These are phyloP conservation scores for Chelon labrosus DNA, from an alignment of 2,797 vertebrate genomes.

Conservation along the genomic window DNA sequence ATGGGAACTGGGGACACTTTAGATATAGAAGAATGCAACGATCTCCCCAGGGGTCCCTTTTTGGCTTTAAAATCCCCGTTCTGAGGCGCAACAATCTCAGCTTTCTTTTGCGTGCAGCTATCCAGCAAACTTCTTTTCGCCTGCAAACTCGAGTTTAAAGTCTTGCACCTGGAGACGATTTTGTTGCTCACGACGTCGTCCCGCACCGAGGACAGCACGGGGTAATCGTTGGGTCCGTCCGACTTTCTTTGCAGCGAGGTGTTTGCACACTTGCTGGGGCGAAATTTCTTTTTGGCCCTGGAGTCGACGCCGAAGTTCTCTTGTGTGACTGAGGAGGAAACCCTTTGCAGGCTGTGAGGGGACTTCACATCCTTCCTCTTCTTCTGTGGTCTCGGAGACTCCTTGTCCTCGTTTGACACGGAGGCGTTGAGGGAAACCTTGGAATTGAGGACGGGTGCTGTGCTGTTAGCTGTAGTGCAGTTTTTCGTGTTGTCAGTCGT, in stretches of 20 bases:
- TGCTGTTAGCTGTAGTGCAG: constrained; percentile 36
- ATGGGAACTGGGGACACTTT: constrained; percentile 86
- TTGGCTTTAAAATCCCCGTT: constrained; percentile 88
- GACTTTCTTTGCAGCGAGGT: constrained; percentile 76
- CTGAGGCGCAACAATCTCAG: constrained; percentile 78
- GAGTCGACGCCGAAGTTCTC: constrained; percentile 88
- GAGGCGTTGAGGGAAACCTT: constrained; percentile 70
- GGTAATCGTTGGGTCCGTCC: constrained; percentile 82
- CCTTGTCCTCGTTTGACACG: constrained; percentile 79
- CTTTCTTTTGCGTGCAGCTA: constrained; percentile 86
- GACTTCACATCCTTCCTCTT: constrained; percentile 89
- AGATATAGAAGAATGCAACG: constrained; percentile 85
- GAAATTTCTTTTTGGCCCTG: constrained; percentile 88
- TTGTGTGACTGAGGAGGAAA: constrained; percentile 83
- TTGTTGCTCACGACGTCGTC: constrained; percentile 89
- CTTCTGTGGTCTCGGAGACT: constrained; percentile 81
- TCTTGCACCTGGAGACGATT: constrained; percentile 84
- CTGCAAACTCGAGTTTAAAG: constrained; percentile 78
- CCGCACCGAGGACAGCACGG: constrained; percentile 85
- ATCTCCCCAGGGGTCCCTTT: constrained; percentile 86
- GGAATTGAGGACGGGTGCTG: constrained; percentile 44
- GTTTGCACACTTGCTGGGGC: constrained; percentile 80
- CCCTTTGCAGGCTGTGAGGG: constrained; percentile 77
- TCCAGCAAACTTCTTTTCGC: constrained; percentile 84
- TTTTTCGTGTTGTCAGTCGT: constrained; percentile 72